phyloP scores from a whole-genome alignment of 2,113 vertebrate species.

The Xiphias gladius region DNA sequence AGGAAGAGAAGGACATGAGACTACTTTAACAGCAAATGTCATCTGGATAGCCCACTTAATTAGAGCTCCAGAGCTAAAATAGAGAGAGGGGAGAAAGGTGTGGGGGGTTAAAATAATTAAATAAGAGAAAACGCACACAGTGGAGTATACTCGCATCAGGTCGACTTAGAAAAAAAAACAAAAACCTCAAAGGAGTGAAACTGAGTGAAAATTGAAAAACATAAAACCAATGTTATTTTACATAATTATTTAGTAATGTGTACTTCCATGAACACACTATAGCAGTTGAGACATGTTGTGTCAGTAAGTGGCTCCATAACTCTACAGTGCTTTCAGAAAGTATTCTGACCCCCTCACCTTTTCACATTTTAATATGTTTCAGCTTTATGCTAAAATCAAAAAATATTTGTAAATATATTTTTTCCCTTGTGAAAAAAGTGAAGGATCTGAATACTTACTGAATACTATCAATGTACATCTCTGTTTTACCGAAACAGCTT shows the following conservation, averaged over 20 bases:
- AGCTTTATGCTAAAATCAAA: too few relatives aligned
- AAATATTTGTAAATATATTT: too few relatives aligned
- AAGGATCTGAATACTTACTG: too few relatives aligned
- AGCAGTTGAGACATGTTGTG: slow-evolving; percentile 4
- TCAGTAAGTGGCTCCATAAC: not conserved
- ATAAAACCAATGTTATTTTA: not conserved
- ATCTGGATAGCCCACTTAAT: slow-evolving; percentile 56
- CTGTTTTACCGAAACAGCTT: not conserved
- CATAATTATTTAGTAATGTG: slow-evolving; percentile 14
- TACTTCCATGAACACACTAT: not conserved
- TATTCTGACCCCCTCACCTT: too few relatives aligned
- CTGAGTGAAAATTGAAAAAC: not conserved
- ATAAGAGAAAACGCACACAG: not conserved
- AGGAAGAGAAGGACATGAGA: slow-evolving; percentile 34
- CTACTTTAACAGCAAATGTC: slow-evolving; percentile 63
- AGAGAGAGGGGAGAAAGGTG: not conserved
- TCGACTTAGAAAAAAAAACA: not conserved
- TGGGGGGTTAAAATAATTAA: not conserved
- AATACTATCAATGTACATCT: not conserved
- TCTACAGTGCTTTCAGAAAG: too few relatives aligned
- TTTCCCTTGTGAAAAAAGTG: too few relatives aligned
- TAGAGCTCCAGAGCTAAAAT: slow-evolving; percentile 36
- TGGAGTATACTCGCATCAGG: not conserved
- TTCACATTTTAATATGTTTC: too few relatives aligned
- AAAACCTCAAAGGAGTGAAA: not conserved